Evolutionary conservation across 1,140 invertebrate species (phyloP), one percentile per base, ranked within the genome.

Genomic region (Trachymyrmex septentrionalis): DNA sequence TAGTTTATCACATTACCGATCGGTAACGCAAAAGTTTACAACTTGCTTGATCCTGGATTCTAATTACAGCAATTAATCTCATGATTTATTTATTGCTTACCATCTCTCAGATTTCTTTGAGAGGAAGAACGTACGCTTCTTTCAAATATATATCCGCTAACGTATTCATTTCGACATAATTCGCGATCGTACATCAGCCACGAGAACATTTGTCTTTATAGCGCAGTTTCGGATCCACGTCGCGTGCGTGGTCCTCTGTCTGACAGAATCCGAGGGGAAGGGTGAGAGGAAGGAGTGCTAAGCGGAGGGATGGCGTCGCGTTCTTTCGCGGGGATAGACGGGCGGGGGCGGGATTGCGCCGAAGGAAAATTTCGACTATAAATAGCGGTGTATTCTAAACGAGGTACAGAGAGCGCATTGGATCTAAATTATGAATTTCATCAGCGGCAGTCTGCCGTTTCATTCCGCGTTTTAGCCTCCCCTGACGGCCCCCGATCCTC

Each of bases 381-480:
- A 95, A 95, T 95, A 95, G 95, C 93, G 92, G 93, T 94, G 94
- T 95, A 95, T 95, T 95, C 94, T 95, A 95, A 95, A 95, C 95
- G 94, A 95, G 95, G 91, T 95, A 95, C 93, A 94, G 94, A 94
- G 92, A 94, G 93, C 94, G 94, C 94, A 95, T 95, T 95, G 94
- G 94, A 95, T 95, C 94, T 95, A 95, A 95, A 95, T 95, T 95
- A 95, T 95, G 94, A 95, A 95, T 95, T 95, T 95, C 94, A 95
- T 95, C 95, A 95, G 94, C 94, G 92, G 93, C 94, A 95, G 93
- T 94, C 93, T 94, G 94, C 94, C 94, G 94, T 95, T 95, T 95
- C 94, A 95, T 95, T 95, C 93, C 93, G 91, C 94, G 93, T 93
- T 94, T 94, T 93, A 93, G 91, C 91, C 88, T 92, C 91, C 67